Evolutionary conservation across 2,797 vertebrate species (phyloP).

Genomic region (Ispidina picta): DNA sequence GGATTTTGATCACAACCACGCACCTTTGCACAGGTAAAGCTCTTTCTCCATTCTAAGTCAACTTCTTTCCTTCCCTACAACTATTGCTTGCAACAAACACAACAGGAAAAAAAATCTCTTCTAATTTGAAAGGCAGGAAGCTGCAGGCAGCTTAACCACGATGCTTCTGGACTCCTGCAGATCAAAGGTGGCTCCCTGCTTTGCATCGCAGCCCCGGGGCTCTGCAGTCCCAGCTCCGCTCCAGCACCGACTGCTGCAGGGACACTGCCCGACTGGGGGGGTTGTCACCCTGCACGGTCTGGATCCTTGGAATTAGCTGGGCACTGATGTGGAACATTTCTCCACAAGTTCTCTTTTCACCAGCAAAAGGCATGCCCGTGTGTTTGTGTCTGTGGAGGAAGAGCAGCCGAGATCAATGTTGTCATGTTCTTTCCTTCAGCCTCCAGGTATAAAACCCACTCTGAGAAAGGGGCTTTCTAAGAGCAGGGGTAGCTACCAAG

Average conservation of each 20-base stretch:
- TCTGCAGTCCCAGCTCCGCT: neutral
- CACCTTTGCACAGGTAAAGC: neutral
- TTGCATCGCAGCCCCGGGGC: no score
- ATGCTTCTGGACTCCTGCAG: neutral
- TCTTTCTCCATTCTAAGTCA: neutral
- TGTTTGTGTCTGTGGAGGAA: neutral
- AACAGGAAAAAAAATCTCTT: neutral
- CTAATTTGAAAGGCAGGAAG: neutral
- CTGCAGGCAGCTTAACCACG: neutral
- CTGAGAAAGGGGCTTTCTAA: neutral
- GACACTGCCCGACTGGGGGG: neutral
- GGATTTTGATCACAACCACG: neutral
- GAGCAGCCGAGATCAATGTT: neutral
- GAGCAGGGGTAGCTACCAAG: neutral
- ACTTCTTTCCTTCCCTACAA: neutral
- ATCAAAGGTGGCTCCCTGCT: neutral
- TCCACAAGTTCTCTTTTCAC: neutral
- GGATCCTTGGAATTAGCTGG: conserved; percentile 8
- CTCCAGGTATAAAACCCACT: neutral
- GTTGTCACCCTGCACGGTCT: conserved; percentile 9
- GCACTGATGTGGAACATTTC: neutral
- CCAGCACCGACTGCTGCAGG: neutral
- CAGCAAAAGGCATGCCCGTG: neutral
- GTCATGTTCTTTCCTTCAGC: neutral
- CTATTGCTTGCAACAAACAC: neutral